Conservation (phyloP, 1,140 invertebrate genomes). For the Proctacanthus coquilletti region DNA sequence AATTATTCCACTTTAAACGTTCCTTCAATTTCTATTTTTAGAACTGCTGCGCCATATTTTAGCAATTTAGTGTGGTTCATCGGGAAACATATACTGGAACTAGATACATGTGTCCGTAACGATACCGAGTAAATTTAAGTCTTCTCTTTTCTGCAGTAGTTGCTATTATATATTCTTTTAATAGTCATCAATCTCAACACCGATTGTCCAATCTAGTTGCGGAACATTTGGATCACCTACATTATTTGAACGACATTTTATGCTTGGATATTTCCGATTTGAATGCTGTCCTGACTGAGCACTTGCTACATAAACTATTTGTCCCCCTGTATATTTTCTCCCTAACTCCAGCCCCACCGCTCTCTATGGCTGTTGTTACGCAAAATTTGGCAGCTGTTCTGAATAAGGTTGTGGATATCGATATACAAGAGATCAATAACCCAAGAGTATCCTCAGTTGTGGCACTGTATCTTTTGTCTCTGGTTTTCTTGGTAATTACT, state of each 20-base stretch:
- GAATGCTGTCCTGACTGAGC: conserved; percentile 91
- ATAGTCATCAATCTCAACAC: conserved; percentile 76
- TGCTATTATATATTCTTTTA: conserved; percentile 19
- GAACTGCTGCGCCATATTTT: conserved; percentile 94
- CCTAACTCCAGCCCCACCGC: conserved; percentile 37
- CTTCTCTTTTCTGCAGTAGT: conserved; percentile 3
- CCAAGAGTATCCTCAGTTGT: conserved; percentile 76
- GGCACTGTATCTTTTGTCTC: conserved; percentile 78
- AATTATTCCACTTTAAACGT: too few relatives aligned
- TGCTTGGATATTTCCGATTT: conserved; percentile 81
- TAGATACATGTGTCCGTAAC: conserved; percentile 88
- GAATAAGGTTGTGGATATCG: conserved; percentile 36
- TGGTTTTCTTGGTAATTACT: conserved; percentile 91
- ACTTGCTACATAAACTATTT: conserved; percentile 82
- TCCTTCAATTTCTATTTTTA: conserved; percentile 18
- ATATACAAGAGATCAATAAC: conserved; percentile 34
- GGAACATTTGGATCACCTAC: conserved; percentile 93
- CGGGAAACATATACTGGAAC: conserved; percentile 91
- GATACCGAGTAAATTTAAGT: conserved; percentile 92
- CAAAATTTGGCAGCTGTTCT: conserved; percentile 43
- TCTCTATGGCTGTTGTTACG: conserved; percentile 37
- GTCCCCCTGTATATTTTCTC: conserved; percentile 93
- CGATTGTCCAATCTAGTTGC: conserved; percentile 88
- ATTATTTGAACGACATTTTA: conserved; percentile 96
- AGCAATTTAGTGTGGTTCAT: conserved; percentile 99